Conservation (phyloP, 1,140 invertebrate species). For the Babylonia areolata region DNA sequence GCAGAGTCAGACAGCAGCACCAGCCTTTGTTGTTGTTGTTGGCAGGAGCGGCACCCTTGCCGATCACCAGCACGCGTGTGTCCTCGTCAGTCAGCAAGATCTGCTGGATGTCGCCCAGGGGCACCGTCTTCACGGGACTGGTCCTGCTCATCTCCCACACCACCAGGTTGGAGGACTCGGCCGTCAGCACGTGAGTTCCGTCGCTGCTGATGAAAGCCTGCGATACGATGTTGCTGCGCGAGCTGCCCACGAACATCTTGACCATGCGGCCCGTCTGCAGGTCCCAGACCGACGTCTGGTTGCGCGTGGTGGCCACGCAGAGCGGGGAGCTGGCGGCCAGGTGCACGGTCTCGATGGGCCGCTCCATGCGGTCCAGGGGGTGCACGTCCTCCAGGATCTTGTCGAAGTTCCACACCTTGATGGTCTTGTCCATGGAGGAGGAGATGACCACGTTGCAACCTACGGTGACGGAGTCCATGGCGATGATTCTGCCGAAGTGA, state of each 20-base stretch:
- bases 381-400: constrained; percentile 99
- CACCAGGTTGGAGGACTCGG: constrained; percentile 93
- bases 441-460: constrained; percentile 95
- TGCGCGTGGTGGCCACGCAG: constrained; percentile 79
- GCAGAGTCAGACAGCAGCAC: constrained; percentile 61
- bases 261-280: constrained; percentile 87
- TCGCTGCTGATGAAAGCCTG: constrained; percentile 87
- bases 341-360: constrained; percentile 92
- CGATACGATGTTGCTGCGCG: constrained; percentile 95
- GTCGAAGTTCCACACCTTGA: constrained; percentile 99
- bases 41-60: constrained; percentile 70
- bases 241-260: constrained; percentile 91
- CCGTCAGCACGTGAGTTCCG: constrained; percentile 89
- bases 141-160: constrained; percentile 93
- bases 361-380: constrained; percentile 95
- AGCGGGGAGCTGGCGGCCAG: constrained; percentile 63
- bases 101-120: constrained; percentile 90
- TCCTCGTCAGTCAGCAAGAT: constrained; percentile 89
- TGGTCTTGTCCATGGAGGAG: constrained; percentile 97
- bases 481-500: constrained; percentile 97
- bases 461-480: constrained; percentile 85
- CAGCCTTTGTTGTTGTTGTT: too few species aligned
- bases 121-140: constrained; percentile 82
- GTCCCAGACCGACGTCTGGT: constrained; percentile 96
- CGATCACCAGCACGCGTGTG: constrained; percentile 88